phyloP scores from a whole-genome alignment of 2,888 invertebrate genomes.

The Calameuta pallipes region DNA sequence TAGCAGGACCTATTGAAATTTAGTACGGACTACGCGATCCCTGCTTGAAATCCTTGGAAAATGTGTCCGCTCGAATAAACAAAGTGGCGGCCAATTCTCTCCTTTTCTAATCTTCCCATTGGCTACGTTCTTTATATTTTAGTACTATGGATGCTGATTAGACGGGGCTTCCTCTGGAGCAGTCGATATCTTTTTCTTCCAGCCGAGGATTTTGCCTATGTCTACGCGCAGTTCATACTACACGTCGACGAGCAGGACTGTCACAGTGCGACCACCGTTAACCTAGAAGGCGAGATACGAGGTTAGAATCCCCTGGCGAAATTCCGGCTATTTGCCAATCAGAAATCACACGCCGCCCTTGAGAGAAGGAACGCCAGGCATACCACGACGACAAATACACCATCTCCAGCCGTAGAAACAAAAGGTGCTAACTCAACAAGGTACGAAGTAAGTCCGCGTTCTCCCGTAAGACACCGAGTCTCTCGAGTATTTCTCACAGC shows the following conservation, averaged over 20 bases:
- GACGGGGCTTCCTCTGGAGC: too few species aligned
- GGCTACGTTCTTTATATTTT: too few species aligned
- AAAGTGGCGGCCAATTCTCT: too few species aligned
- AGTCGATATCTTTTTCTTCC: too few species aligned
- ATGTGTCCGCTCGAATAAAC: too few species aligned
- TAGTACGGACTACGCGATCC: too few species aligned
- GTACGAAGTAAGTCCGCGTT: conserved; percentile 12
- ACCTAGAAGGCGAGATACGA: not conserved
- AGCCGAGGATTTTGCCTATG: too few species aligned
- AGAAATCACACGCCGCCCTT: conserved; percentile 8
- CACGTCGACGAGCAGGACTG: not conserved
- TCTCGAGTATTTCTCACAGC: not conserved
- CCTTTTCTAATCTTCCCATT: too few species aligned
- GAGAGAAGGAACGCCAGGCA: conserved; percentile 17
- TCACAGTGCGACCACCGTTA: not conserved
- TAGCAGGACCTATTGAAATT: too few species aligned
- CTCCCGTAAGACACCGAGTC: conserved; percentile 6
- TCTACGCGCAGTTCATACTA: too few species aligned
- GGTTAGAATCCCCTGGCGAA: not conserved
- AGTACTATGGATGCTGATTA: too few species aligned
- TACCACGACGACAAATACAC: conserved; percentile 23
- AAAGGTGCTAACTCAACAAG: conserved; percentile 24
- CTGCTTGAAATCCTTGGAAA: too few species aligned
- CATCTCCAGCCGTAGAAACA: conserved; percentile 12
- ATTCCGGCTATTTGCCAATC: conserved; percentile 10